Evolutionary conservation across 1,140 invertebrate species (phyloP).

Genomic region (Zaprionus ornatus): DNA sequence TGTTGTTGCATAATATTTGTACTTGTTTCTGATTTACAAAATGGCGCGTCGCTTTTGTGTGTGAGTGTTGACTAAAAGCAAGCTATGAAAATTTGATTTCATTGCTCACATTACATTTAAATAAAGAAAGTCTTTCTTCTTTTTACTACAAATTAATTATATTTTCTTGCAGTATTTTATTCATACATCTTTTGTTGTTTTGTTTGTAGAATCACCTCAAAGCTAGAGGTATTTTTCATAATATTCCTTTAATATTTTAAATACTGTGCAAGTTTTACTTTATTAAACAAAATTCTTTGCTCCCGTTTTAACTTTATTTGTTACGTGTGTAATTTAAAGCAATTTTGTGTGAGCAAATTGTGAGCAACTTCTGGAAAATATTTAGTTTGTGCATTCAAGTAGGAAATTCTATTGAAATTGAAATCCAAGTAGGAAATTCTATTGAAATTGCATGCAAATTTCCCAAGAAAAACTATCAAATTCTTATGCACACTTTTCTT

Average conservation of each 20-base stretch:
- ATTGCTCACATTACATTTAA: not conserved
- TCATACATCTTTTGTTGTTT: not conserved
- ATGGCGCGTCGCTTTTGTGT: not conserved
- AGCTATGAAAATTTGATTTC: constrained; percentile 7
- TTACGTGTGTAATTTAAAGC: not conserved
- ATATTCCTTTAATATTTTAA: no score
- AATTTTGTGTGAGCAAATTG: not conserved
- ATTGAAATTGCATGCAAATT: no score
- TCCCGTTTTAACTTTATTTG: not conserved
- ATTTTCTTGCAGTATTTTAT: not conserved
- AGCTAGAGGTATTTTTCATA: no score
- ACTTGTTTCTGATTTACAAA: constrained; percentile 8
- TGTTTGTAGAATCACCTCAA: not conserved
- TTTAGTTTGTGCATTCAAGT: no score
- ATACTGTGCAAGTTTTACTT: not conserved
- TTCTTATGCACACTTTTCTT: not conserved
- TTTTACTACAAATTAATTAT: not conserved
- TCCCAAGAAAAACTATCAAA: no score
- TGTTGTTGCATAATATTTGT: constrained; percentile 32
- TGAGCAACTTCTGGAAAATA: no score
- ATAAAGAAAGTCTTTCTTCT: not conserved
- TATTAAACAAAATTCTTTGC: not conserved
- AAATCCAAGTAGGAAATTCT: no score
- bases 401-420: no score
- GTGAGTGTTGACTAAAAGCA: not conserved